These are phyloP conservation scores for Dromas ardeola DNA, from an alignment of 2,113 vertebrate genomes.

Conservation along the genomic window DNA sequence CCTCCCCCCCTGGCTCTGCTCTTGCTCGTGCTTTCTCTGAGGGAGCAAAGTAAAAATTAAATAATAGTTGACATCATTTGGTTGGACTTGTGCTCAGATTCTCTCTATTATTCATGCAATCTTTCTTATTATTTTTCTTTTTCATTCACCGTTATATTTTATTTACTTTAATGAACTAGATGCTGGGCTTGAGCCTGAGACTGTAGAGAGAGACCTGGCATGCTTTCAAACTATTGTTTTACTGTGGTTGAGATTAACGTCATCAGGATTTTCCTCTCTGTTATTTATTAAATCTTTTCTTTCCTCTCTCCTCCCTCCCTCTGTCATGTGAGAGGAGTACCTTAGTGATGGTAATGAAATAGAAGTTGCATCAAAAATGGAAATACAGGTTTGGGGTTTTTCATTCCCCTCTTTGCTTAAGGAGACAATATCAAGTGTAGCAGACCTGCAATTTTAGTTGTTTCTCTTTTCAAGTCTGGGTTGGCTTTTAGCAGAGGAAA, in stretches of 20 bases:
- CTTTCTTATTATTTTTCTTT: constrained; percentile 39
- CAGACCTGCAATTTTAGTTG: not conserved
- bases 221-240: constrained; percentile 40
- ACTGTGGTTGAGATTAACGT: constrained; percentile 27
- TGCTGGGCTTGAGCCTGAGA: not conserved
- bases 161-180: constrained; percentile 40
- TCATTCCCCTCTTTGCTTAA: not conserved
- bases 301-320: not conserved
- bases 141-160: constrained; percentile 45
- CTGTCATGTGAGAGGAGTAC: not conserved
- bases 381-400: not conserved
- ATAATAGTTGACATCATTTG: constrained; percentile 53
- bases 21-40: constrained; percentile 32
- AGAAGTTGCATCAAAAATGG: not conserved
- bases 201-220: not conserved
- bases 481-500: not conserved
- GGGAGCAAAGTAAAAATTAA: constrained; percentile 52
- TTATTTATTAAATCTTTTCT: constrained; percentile 43
- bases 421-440: not conserved
- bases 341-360: not conserved
- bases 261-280: constrained; percentile 29
- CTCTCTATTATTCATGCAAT: constrained; percentile 45
- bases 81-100: constrained; percentile 46
- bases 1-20: not conserved
- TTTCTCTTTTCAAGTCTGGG: not conserved